Evolutionary conservation across 2,888 invertebrate species (phyloP).

Genomic region (Cinara cedri): DNA sequence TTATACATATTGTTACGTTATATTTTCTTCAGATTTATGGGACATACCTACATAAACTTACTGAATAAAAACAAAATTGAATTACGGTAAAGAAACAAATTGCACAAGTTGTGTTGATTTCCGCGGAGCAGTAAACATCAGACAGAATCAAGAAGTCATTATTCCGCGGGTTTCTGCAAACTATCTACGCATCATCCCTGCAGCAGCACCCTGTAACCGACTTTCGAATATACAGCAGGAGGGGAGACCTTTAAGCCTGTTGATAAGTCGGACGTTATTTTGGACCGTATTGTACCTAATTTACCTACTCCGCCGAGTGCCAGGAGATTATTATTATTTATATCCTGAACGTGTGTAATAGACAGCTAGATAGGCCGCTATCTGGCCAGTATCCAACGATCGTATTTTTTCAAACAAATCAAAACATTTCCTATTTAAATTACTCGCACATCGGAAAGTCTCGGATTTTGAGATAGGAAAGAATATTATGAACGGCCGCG

Average conservation of each 20-base stretch:
- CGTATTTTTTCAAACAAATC: conserved; percentile 46
- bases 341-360: conserved; percentile 49
- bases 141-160: background rate
- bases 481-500: background rate
- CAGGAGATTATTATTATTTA: conserved; percentile 53
- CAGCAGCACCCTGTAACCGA: background rate
- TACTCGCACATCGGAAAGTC: conserved; percentile 37
- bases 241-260: background rate
- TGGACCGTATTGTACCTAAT: conserved; percentile 51
- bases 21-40: too few species aligned
- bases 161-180: background rate
- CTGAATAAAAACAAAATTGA: too few species aligned
- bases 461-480: conserved; percentile 1
- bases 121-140: background rate
- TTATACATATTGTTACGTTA: too few species aligned
- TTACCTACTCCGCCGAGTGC: conserved; percentile 48
- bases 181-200: background rate
- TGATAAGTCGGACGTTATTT: conserved; percentile 42
- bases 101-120: background rate
- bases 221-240: background rate
- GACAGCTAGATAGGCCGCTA: conserved; percentile 49
- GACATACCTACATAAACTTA: too few species aligned
- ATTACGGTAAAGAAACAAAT: background rate
- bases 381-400: conserved; percentile 41
- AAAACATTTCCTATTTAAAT: conserved; percentile 48